phyloP scores from a whole-genome alignment of 1,140 invertebrate species.

The Diorhabda elongata region DNA sequence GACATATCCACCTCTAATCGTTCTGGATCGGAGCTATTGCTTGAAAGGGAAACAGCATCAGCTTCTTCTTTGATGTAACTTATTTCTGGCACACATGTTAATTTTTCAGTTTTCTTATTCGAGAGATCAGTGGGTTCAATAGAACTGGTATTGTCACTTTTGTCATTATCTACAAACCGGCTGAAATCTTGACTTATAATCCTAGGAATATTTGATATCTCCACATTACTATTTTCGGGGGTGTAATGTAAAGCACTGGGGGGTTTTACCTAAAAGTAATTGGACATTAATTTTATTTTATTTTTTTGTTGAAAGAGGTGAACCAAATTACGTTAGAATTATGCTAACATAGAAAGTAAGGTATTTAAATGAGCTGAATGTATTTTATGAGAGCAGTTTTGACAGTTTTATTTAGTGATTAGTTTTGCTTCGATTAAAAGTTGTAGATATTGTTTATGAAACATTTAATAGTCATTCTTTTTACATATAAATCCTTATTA shows the following conservation, averaged over 20 bases:
- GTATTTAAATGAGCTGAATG: no score
- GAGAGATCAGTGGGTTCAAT: conserved; percentile 44
- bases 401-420: no score
- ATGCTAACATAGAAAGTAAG: no score
- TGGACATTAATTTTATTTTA: no score
- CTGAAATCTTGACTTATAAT: conserved; percentile 16
- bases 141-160: conserved; percentile 16
- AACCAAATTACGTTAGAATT: no score
- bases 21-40: conserved; percentile 56
- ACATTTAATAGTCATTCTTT: no score
- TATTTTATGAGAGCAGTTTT: no score
- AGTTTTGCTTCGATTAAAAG: no score
- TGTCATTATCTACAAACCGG: neutral
- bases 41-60: conserved; percentile 45
- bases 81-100: conserved; percentile 42
- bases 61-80: conserved; percentile 40
- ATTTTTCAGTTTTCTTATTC: conserved; percentile 37
- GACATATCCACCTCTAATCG: conserved; percentile 53
- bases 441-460: no score
- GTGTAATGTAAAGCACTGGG: conserved; percentile 17
- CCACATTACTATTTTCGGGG: neutral
- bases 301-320: no score
- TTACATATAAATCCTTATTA: no score
- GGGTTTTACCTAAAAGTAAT: conserved; percentile 17
- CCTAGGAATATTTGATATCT: neutral